Evolutionary conservation across 2,888 invertebrate genomes (phyloP).

Genomic region (Eupsilia transversa): DNA sequence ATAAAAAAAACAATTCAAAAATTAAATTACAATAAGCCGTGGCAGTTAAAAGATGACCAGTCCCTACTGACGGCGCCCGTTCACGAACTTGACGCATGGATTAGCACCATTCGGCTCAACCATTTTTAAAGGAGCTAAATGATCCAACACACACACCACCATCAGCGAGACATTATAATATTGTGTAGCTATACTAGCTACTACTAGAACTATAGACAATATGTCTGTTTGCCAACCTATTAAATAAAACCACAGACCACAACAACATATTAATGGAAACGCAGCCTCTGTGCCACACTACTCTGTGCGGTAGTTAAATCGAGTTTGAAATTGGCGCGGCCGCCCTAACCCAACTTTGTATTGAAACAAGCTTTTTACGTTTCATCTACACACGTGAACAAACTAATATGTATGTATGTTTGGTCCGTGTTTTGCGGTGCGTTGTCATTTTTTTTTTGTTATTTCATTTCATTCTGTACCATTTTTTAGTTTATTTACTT

Average conservation of each 20-base stretch:
- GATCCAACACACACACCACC: too few relatives aligned
- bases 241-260: constrained; percentile 49
- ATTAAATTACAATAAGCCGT: too few relatives aligned
- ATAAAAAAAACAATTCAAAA: too few relatives aligned
- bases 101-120: too few relatives aligned
- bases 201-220: constrained; percentile 22
- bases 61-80: too few relatives aligned
- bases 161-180: too few relatives aligned
- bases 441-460: neutral
- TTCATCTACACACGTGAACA: neutral
- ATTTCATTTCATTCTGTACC: neutral
- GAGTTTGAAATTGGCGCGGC: constrained; percentile 77
- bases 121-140: too few relatives aligned
- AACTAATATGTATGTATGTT: constrained; percentile 11
- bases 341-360: constrained; percentile 58
- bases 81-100: too few relatives aligned
- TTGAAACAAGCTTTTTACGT: constrained; percentile 59
- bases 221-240: constrained; percentile 25
- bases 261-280: constrained; percentile 43
- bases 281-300: constrained; percentile 42
- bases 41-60: too few relatives aligned
- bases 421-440: constrained; percentile 6
- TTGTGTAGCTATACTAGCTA: too few relatives aligned
- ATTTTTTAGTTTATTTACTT: neutral
- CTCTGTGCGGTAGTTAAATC: constrained; percentile 73